Evolutionary conservation across 2,797 vertebrate genomes (phyloP).

Genomic region (Pseudochirops cupreus): DNA sequence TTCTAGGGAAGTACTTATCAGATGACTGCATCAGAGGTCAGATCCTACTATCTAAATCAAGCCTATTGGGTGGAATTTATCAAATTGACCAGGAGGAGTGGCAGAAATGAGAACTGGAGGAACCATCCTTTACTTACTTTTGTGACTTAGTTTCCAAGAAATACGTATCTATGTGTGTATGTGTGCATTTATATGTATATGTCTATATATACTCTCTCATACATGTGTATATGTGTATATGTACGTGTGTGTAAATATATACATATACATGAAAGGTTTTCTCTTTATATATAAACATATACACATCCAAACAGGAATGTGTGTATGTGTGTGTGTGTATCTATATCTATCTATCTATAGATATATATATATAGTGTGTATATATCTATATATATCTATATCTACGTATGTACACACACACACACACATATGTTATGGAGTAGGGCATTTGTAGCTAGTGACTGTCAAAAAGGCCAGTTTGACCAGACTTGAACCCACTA

Average conservation of each 20-base stretch:
- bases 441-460: background rate
- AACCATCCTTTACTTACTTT: conserved; percentile 72
- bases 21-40: background rate
- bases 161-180: background rate
- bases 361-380: no score
- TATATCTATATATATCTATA: no score
- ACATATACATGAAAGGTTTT: background rate
- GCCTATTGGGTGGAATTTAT: background rate
- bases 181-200: background rate
- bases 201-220: background rate
- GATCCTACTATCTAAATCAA: background rate
- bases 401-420: no score
- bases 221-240: background rate
- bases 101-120: conserved; percentile 62
- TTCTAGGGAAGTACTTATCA: background rate
- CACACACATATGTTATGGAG: background rate
- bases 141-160: conserved; percentile 59
- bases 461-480: background rate
- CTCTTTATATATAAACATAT: background rate
- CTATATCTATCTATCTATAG: no score
- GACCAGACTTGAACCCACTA: background rate
- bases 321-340: background rate
- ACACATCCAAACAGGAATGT: no score
- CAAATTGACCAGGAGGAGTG: background rate
- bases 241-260: no score